Evolutionary conservation across 2,888 invertebrate species (phyloP), one percentile per base, ranked within the genome.

Genomic region (Seira musarum): DNA sequence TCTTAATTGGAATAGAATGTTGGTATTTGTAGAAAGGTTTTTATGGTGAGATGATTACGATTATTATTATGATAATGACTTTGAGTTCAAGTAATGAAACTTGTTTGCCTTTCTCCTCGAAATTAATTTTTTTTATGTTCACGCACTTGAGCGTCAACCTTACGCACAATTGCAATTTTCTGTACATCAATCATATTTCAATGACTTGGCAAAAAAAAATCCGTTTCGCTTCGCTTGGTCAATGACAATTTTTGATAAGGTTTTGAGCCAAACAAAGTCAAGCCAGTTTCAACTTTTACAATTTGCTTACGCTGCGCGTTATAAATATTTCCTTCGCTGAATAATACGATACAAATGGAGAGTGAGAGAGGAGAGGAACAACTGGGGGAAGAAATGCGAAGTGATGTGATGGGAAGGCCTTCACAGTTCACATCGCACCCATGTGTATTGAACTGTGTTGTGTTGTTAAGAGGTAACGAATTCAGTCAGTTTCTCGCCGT

Each of bases 121-220:
- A 53, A 30, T 8, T 2, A 30, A 53, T 53, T 17, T n/a, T 53
- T 13, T n/a, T 53, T 53, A 53, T 17, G 53, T 53, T 53, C 53
- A 53, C 53, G 53, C 53, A 53, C 53, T 53, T 53, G 53, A 53
- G 53, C 53, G 53, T 53, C 53, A 53, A 53, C 53, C 53, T 53
- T 53, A 53, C 53, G 53, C 53, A 53, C 53, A 53, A 53, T 53
- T 53, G 3, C 17, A 5, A 8, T 8, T 53, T 53, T 53, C 30
- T 30, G 53, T 30, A 30, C 53, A 53, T 53, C 53, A 53, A 53
- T 53, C 53, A 53, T 53, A 53, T 53, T 53, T 53, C 53, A 53
- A 53, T 53, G 53, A 53, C 53, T 53, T 15, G 3, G 17, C 53
- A 53, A n/a, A 53, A 40, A 8, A 40, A 40, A 40, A 40, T 6